These are phyloP conservation scores for Prionailurus bengalensis DNA, from an alignment of 2,113 vertebrate genomes.

Conservation along the genomic window DNA sequence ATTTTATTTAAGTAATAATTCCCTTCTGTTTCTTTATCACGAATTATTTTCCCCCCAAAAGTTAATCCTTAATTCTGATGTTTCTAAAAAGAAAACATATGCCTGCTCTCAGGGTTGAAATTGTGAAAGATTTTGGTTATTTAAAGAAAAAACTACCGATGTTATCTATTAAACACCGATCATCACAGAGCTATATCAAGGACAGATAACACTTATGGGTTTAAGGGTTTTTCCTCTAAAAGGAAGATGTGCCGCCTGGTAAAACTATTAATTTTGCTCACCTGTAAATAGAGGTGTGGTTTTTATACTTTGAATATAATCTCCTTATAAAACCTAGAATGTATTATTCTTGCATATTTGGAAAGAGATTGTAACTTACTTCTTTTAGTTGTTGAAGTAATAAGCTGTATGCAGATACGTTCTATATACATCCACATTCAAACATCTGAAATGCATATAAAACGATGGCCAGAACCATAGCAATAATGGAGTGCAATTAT, in stretches of 20 bases:
- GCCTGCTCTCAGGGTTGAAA: not conserved
- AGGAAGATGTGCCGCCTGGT: not conserved
- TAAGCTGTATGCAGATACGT: not conserved
- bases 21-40: not conserved
- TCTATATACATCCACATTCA: not conserved
- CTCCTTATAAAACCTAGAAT: not conserved
- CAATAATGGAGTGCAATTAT: not conserved
- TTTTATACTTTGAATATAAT: not conserved
- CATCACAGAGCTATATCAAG: not conserved
- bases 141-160: not conserved
- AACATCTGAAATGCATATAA: slow-evolving; percentile 15
- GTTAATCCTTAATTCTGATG: not conserved
- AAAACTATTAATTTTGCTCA: not conserved
- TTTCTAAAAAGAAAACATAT: not conserved
- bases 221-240: not conserved
- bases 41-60: not conserved
- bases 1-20: slow-evolving; percentile 38
- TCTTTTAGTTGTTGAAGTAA: not conserved
- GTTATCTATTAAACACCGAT: not conserved
- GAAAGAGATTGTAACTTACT: not conserved
- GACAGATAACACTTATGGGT: not conserved
- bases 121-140: not conserved
- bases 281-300: not conserved
- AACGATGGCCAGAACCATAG: not conserved
- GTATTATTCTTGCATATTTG: not conserved